A percentile compares a stretch with the other conserved stretches of the same genome.
Conservation (phyloP, 2,797 vertebrate genomes). For the Pristis pectinata region DNA sequence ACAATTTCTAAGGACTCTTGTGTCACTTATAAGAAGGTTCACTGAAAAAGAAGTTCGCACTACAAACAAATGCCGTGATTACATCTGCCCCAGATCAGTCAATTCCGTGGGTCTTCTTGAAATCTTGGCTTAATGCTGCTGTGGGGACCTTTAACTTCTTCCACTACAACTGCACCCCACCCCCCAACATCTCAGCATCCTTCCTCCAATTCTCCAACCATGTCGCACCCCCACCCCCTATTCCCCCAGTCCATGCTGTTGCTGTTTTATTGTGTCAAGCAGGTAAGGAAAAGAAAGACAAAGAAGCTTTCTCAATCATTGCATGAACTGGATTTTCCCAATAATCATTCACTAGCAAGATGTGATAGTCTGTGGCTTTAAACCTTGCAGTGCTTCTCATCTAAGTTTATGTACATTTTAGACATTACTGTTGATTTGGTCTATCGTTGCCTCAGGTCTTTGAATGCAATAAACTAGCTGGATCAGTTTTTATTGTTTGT, state of each 20-base stretch:
- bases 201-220: no score
- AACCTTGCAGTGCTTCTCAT: background rate
- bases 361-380: background rate
- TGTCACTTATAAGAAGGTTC: background rate
- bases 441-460: background rate
- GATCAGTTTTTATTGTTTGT: background rate
- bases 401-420: background rate
- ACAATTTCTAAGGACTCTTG: background rate
- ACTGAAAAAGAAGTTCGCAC: background rate
- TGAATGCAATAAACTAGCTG: background rate
- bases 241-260: no score
- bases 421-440: background rate
- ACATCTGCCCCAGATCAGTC: background rate
- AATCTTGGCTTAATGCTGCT: background rate
- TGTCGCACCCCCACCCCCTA: no score
- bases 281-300: background rate
- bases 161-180: background rate
- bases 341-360: background rate
- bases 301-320: background rate
- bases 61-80: background rate
- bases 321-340: background rate
- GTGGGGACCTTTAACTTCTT: no score
- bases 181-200: no score
- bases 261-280: background rate
- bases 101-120: background rate